Base-by-base conservation (phyloP, 2,113 vertebrate genomes). In the Dolichotis patagonum region DNA sequence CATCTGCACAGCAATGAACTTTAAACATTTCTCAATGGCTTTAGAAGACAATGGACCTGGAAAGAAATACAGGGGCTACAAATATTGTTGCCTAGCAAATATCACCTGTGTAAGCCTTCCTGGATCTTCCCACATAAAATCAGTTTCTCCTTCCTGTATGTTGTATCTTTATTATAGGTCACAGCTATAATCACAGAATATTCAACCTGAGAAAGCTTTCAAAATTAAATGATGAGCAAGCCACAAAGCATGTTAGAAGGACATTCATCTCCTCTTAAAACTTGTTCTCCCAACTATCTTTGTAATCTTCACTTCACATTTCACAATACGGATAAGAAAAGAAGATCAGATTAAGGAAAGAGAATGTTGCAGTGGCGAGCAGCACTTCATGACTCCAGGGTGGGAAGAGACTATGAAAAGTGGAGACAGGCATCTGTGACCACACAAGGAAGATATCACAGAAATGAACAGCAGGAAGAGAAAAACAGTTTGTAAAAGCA, bases 1-100 rank as follows among this genome's bases (percentile, higher is more conserved):
- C 2, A 22, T 95, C 82, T 85, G 24, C 38, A 90, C 63, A 82
- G 67, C 43, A 96, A 71, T 56, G 0, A 7, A 63, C 80, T 88
- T 82, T 28, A 77, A 86, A 32, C 20, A 67, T 58, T 82, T 92
- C 71, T 69, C 85, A 83, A 88, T 94, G 80, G 84, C 97, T 95
- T 19, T 69, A 54, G 26, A 46, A 26, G 52, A 78, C 92, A 92
- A 88, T 8, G 13, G 13, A 3, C 12, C 75, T 86, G 49, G 73
- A 63, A 80, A 81, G 75, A 58, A 80, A 54, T 20, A 19, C 38
- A 32, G 1, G 41, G 13, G 2, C 69, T 58, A 12, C 24, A 56
- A 58, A 38, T 73, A 46, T n/a, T 49, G 38, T 43, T 49, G 26
- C 2, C 30, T 77, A 41, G 35, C 82, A 46, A 60, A 54, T 22